Evolutionary conservation across 2,113 vertebrate genomes (phyloP), one percentile per base, ranked within the genome.

Genomic region (Cyrtonyx montezumae): DNA sequence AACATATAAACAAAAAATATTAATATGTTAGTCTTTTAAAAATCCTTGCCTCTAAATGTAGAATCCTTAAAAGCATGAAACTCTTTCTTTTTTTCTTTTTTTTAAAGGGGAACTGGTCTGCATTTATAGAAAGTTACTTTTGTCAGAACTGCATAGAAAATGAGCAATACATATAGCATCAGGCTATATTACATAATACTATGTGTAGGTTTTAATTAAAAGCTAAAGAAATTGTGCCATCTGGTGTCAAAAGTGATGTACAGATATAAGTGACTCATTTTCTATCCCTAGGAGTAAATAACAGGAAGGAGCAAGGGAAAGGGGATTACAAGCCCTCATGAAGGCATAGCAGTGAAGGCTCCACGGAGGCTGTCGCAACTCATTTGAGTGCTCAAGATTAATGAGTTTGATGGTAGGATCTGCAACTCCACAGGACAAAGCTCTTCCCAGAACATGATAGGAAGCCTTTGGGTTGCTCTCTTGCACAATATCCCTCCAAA

Each of bases 191-290:
- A 40, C 25, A 7, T 2, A 51, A 36, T 1, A 75, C 30, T 15
- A 55, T 8, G n/a, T 9, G 21, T 1, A 18, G 30, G 42, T 36
- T 89, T 66, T 40, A 67, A 81, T 56, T 67, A 23, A 28, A n/a
- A 88, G 30, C 4, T 42, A 48, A 85, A 82, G 79, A 79, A 93
- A 94, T 78, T 23, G 65, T 83, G 96, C 93, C 94, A 92, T 61
- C 95, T 96, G 77, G 79, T 81, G 96, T 28, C 65, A 30, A 17
- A 81, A 91, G 20, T 26, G 42, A 84, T 48, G 84, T 18, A 90
- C 2, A 11, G 8, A 19, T 14, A 30, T 53, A 23, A 51, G 2
- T 30, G 18, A 12, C 55, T 5, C 21, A 51, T 70, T 25, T 75
- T 67, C 36, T 61, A 12, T 19, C 32, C 42, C 8, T 71, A 45